Evolutionary conservation across 2,113 vertebrate species (phyloP).

Genomic region (Apodemus speciosus): DNA sequence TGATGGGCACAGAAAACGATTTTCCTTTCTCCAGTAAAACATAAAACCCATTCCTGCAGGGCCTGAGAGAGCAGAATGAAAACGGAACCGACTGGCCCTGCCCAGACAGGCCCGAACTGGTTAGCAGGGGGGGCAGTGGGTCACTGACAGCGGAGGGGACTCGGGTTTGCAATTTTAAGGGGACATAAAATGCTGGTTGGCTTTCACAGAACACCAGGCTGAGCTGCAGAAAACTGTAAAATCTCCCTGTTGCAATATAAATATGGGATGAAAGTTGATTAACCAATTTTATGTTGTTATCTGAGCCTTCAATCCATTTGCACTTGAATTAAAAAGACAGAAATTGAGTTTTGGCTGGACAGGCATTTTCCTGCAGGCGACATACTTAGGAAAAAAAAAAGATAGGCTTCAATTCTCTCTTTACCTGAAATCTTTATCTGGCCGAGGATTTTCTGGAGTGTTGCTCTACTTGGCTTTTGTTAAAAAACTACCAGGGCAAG

Average conservation of each 20-base stretch:
- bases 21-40: conserved; percentile 75
- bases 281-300: conserved; percentile 84
- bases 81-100: not conserved
- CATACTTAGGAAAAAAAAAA: conserved; percentile 18
- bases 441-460: not conserved
- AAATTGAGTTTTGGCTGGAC: conserved; percentile 66
- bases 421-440: conserved; percentile 44
- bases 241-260: conserved; percentile 83
- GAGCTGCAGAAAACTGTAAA: conserved; percentile 81
- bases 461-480: not conserved
- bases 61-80: conserved; percentile 55
- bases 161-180: conserved; percentile 80
- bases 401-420: conserved; percentile 18
- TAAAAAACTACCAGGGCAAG: not conserved
- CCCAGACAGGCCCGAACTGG: conserved; percentile 56
- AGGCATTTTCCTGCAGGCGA: conserved; percentile 23
- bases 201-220: conserved; percentile 67
- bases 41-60: conserved; percentile 66
- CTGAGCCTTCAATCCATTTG: conserved; percentile 83
- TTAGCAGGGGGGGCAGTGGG: conserved; percentile 70
- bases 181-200: conserved; percentile 81
- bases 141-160: conserved; percentile 69
- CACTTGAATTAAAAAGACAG: conserved; percentile 77
- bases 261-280: conserved; percentile 85
- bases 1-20: conserved; percentile 54